Percentiles rank a stretch among this genome's conserved stretches.
Evolutionary conservation across 1,140 invertebrate genomes (phyloP).

Genomic region (Gyrodactylus bullatarudis): DNA sequence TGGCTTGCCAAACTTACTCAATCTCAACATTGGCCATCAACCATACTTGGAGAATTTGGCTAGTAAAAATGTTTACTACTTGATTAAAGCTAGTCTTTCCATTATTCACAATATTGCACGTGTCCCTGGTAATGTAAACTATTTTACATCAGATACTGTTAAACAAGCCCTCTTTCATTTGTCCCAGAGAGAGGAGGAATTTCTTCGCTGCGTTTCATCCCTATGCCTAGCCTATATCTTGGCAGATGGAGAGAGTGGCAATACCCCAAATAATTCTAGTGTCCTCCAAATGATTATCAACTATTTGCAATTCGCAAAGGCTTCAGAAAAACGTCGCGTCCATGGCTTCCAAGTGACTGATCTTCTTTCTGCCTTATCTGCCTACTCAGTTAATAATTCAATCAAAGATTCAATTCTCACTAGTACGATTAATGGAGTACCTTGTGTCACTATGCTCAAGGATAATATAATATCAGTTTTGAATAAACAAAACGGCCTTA

Average conservation of each 20-base stretch:
- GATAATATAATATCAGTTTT: background rate
- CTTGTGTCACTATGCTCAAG: background rate
- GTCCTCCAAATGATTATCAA: background rate
- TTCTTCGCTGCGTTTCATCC: background rate
- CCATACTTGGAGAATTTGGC: slow-evolving; percentile 14
- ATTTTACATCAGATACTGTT: background rate
- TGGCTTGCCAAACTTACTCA: slow-evolving; percentile 13
- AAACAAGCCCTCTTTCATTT: background rate
- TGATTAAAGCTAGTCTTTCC: slow-evolving; percentile 15
- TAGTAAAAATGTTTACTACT: slow-evolving; percentile 16
- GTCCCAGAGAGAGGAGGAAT: background rate
- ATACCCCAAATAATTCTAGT: background rate
- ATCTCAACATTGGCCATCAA: slow-evolving; percentile 15
- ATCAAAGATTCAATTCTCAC: background rate
- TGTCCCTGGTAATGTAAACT: background rate
- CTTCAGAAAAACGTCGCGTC: background rate
- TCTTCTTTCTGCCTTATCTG: background rate
- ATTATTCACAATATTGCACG: slow-evolving; percentile 10
- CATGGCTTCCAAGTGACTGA: background rate
- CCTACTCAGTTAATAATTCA: background rate
- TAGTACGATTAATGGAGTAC: background rate
- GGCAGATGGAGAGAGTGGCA: background rate
- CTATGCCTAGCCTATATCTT: background rate
- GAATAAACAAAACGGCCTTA: no score
- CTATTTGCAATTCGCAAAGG: background rate